These are phyloP conservation scores for Cerceris rybyensis DNA, from an alignment of 2,888 invertebrate genomes.

Conservation along the genomic window DNA sequence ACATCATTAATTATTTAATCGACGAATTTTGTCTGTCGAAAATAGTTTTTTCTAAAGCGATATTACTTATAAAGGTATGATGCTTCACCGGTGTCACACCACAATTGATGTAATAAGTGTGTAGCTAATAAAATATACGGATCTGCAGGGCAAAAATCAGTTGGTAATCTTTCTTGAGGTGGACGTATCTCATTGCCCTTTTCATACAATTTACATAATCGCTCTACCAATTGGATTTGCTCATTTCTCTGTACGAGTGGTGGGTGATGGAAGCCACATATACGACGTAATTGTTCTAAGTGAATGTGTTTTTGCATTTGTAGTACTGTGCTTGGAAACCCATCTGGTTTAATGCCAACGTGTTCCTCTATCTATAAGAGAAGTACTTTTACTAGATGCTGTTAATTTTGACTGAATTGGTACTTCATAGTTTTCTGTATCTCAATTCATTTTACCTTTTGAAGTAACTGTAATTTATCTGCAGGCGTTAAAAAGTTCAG, in stretches of 20 bases:
- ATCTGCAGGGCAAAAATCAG: slow-evolving; percentile 90
- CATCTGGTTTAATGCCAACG: slow-evolving; percentile 76
- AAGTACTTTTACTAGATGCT: slow-evolving; percentile 10
- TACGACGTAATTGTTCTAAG: slow-evolving; percentile 88
- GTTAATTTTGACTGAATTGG: not conserved
- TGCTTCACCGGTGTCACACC: slow-evolving; percentile 82
- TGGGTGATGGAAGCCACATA: slow-evolving; percentile 86
- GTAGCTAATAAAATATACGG: slow-evolving; percentile 91
- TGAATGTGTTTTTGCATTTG: slow-evolving; percentile 93
- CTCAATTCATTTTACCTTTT: slow-evolving; percentile 65
- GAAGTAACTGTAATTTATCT: slow-evolving; percentile 84
- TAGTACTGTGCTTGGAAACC: slow-evolving; percentile 82
- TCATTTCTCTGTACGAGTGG: slow-evolving; percentile 71
- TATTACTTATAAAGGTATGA: slow-evolving; percentile 78
- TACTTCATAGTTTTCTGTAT: not conserved
- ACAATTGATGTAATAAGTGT: slow-evolving; percentile 86
- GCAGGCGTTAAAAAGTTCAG: slow-evolving; percentile 87
- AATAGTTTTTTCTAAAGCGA: slow-evolving; percentile 15
- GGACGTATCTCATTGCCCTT: slow-evolving; percentile 76
- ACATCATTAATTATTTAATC: slow-evolving; percentile 15
- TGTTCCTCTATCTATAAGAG: slow-evolving; percentile 74
- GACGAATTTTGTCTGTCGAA: slow-evolving; percentile 12
- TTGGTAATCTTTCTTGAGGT: slow-evolving; percentile 84
- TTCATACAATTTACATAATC: slow-evolving; percentile 75
- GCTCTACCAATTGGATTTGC: slow-evolving; percentile 71